Evolutionary conservation across 1,140 invertebrate species (phyloP).

Genomic region (Bombus confusus): DNA sequence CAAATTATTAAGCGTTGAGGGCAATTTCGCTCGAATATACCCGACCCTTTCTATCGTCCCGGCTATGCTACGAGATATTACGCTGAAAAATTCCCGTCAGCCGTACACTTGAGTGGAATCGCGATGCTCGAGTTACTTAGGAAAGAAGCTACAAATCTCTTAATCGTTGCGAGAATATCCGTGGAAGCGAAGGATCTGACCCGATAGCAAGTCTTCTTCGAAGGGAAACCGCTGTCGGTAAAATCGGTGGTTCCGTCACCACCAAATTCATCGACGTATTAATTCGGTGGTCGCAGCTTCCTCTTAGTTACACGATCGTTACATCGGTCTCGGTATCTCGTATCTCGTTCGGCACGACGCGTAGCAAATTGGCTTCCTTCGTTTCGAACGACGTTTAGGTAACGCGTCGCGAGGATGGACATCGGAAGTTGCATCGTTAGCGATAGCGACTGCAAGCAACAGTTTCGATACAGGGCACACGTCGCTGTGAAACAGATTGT

Average conservation of each 20-base stretch:
- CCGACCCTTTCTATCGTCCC: neutral
- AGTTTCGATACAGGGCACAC: neutral
- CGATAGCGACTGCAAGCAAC: neutral
- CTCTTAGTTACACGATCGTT: constrained; percentile 24
- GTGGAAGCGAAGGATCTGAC: neutral
- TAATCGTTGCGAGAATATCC: neutral
- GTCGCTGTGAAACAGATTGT: neutral
- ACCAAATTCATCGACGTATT: constrained; percentile 52
- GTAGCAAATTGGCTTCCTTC: neutral
- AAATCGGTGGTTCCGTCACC: constrained; percentile 48
- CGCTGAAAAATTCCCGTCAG: neutral
- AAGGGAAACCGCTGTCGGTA: neutral
- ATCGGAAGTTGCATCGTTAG: neutral
- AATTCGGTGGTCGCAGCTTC: constrained; percentile 56
- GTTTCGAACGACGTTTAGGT: constrained; percentile 13
- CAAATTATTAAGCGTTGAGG: neutral
- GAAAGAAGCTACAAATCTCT: neutral
- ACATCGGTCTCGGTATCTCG: neutral
- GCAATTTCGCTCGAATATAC: neutral
- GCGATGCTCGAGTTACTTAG: too few relatives aligned
- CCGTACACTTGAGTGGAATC: neutral
- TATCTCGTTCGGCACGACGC: neutral
- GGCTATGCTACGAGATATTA: neutral
- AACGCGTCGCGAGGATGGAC: neutral
- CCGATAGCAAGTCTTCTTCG: constrained; percentile 11